Evolutionary conservation across 92 coral and sea anemone genomes (phyloP).

Genomic region (Zoanthus sansibaricus): DNA sequence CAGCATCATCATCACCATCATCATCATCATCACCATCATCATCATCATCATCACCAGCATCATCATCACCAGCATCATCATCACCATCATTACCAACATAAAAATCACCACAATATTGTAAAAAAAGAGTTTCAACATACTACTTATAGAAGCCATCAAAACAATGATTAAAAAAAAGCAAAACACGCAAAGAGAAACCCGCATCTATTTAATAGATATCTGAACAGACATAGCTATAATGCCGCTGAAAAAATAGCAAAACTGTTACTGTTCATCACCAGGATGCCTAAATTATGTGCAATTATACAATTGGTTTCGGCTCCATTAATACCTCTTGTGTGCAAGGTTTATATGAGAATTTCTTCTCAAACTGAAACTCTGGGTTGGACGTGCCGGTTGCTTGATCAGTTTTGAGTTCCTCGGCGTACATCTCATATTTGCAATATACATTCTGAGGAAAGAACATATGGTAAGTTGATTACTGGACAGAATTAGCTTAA

Average conservation of each 20-base stretch:
- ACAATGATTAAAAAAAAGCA: not conserved
- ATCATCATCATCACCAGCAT: too few species aligned
- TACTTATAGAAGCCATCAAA: not conserved
- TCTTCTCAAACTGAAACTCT: constrained; percentile 89
- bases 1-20: too few species aligned
- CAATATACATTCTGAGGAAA: constrained; percentile 81
- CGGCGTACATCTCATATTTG: constrained; percentile 80
- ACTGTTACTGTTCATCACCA: too few species aligned
- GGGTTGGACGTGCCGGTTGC: constrained; percentile 92
- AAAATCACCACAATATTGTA: too few species aligned
- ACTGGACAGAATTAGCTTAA: not conserved
- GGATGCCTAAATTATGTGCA: too few species aligned
- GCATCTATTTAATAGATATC: too few species aligned
- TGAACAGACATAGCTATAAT: too few species aligned
- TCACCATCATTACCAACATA: too few species aligned
- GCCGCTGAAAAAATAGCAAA: too few species aligned
- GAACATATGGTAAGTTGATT: not conserved
- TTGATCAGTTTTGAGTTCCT: constrained; percentile 75
- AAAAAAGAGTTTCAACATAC: not conserved
- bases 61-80: too few species aligned
- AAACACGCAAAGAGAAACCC: not conserved
- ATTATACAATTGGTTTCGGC: too few species aligned
- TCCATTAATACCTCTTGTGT: constrained; percentile 71
- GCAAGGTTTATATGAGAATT: constrained; percentile 80
- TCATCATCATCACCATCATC: too few species aligned